phyloP scores from a whole-genome alignment of 2,113 vertebrate genomes.

The Felis catus region DNA sequence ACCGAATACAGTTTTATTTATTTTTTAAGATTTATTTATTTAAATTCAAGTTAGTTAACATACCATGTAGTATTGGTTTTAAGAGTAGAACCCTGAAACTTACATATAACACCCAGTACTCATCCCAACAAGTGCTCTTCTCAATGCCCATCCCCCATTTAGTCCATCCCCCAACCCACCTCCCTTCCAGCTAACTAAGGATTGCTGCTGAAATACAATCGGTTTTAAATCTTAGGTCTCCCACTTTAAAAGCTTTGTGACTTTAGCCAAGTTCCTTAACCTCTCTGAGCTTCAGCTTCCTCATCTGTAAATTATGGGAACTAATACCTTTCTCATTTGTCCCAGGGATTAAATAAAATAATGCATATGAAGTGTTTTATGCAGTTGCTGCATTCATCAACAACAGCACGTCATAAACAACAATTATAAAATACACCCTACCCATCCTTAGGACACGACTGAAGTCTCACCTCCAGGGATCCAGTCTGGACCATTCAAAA shows the following conservation, averaged over 20 bases:
- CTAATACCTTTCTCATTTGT: neutral
- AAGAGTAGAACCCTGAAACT: too few relatives aligned
- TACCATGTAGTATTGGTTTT: too few relatives aligned
- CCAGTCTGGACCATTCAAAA: neutral
- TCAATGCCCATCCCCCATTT: too few relatives aligned
- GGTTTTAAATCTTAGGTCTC: neutral
- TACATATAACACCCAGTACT: too few relatives aligned
- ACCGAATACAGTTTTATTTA: neutral
- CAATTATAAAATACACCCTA: neutral
- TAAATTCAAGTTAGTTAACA: too few relatives aligned
- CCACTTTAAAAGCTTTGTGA: neutral
- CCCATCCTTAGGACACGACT: neutral
- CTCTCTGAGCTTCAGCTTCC: neutral
- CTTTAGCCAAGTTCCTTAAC: neutral
- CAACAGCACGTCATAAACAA: neutral
- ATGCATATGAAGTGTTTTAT: neutral
- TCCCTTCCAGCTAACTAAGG: too few relatives aligned
- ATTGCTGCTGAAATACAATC: neutral
- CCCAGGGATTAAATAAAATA: neutral
- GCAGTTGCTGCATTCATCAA: neutral
- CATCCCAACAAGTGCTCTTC: too few relatives aligned
- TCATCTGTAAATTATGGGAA: neutral
- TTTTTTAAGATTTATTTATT: too few relatives aligned
- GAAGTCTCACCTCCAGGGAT: neutral
- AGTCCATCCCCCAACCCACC: too few relatives aligned